These are phyloP conservation scores for Sphyrna mokarran DNA, from an alignment of 2,113 vertebrate species.

Conservation along the genomic window DNA sequence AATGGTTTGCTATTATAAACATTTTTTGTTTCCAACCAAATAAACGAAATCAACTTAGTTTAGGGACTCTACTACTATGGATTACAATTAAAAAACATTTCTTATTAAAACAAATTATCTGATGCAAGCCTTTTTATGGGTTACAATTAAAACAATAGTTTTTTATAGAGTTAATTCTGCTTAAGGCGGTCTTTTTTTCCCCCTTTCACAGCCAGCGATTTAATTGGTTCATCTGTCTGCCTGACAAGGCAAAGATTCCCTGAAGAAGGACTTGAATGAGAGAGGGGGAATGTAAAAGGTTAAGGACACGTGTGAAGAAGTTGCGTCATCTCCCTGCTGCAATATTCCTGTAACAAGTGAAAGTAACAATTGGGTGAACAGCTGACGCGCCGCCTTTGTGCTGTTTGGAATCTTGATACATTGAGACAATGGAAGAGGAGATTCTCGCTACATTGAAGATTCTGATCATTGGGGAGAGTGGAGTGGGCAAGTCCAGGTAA, in stretches of 20 bases:
- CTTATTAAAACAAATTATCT: neutral
- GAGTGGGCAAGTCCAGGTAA: constrained; percentile 47
- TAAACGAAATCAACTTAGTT: no score
- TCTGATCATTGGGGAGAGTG: constrained; percentile 46
- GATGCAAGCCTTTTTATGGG: neutral
- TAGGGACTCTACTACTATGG: neutral
- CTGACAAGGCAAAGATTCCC: neutral
- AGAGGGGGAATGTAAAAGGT: neutral
- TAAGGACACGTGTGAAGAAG: neutral
- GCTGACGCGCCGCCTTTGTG: neutral
- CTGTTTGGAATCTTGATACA: neutral
- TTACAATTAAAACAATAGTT: neutral
- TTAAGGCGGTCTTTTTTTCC: neutral
- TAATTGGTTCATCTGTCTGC: neutral
- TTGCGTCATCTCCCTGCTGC: neutral
- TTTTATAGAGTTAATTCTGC: neutral
- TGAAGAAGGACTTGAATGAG: neutral
- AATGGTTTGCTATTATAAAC: no score
- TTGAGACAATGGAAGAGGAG: constrained; percentile 31
- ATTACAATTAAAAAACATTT: neutral
- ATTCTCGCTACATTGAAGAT: constrained; percentile 40
- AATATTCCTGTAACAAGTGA: neutral
- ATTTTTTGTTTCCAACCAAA: no score
- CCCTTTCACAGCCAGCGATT: neutral
- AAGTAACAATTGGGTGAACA: neutral